Evolutionary conservation across 2,888 invertebrate species (phyloP), one percentile per base, ranked within the genome.

Genomic region (Caenorhabditis sulstoni): DNA sequence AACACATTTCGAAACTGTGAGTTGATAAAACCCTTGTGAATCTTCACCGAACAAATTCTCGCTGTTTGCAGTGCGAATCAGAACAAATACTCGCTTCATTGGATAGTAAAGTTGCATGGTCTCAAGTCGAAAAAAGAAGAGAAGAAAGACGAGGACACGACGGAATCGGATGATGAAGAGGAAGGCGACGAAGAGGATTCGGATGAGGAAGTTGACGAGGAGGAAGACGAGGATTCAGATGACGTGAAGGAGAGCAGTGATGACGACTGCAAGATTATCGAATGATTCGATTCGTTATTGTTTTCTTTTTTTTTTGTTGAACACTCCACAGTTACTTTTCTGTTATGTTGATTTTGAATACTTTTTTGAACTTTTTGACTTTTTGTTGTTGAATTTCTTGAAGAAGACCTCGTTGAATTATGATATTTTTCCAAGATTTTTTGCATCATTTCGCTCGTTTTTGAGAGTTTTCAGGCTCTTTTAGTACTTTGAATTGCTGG

Each of bases 21-120:
- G 76, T 52, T 61, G 22, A 8, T 53, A 29, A 12, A 14, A 37
- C 14, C 7, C 44, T 50, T n/a, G 39, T 12, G 22, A 14, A 1
- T 50, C 37, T 37, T n/a, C 53, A 7, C 29, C 29, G n/a, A n/a
- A n/a, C n/a, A 20, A 22, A 9, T 45, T 8, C 49, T 49, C 12
- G 12, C 12, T 39, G 16, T 20, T 47, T 55, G n/a, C n/a, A 85
- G 85, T 22, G 79, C 86, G 3, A 82, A 83, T 53, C 81, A 83
- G 53, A 87, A 86, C 77, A 83, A 79, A 39, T 84, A 85, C 50
- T 47, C 80, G 8, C 65, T 87, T 52, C 59, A 16, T 49, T 71
- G 85, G 58, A 50, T 70, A 1, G 44, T 66, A 52, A 73, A 58
- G 35, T 65, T 67, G 18, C 53, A 59, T 8, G 41, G 71, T 55